phyloP scores from a whole-genome alignment of 1,140 invertebrate genomes.

The Piezodorus guildinii region DNA sequence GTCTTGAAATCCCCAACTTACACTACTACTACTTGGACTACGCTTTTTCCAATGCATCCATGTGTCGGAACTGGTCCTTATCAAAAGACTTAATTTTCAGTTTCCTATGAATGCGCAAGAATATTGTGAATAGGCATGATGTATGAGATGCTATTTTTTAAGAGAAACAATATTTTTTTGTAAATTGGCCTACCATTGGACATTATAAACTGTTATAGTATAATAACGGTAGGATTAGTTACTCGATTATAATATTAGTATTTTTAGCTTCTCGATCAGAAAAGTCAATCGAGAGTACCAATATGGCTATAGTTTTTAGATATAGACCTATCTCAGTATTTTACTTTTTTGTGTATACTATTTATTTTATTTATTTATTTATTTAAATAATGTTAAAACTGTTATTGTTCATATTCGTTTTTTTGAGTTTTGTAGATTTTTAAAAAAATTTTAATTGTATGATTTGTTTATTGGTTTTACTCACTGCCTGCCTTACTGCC shows the following conservation, averaged over 20 bases:
- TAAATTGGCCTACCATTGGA: constrained; percentile 9
- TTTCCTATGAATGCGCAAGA: not conserved
- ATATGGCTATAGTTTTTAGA: constrained; percentile 5
- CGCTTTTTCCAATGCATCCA: constrained; percentile 69
- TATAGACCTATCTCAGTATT: constrained; percentile 13
- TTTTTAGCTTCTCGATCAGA: not conserved
- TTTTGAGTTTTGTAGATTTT: not conserved
- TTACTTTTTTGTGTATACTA: constrained; percentile 10
- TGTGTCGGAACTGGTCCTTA: constrained; percentile 70
- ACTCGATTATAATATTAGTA: not conserved
- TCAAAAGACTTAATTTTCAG: constrained; percentile 40
- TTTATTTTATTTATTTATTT: constrained; percentile 16
- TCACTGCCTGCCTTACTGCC: constrained; percentile 11
- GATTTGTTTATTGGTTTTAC: not conserved
- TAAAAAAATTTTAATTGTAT: not conserved
- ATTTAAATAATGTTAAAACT: constrained; percentile 14
- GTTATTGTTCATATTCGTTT: constrained; percentile 14
- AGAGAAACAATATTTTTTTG: constrained; percentile 8
- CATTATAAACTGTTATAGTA: constrained; percentile 4
- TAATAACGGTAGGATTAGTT: constrained; percentile 5
- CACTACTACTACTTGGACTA: constrained; percentile 72
- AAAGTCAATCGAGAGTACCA: not conserved
- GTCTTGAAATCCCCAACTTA: constrained; percentile 49
- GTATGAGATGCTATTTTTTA: constrained; percentile 9
- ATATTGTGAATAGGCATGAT: constrained; percentile 6